Evolutionary conservation across 2,113 vertebrate species (phyloP).

Genomic region (Pelobates fuscus): DNA sequence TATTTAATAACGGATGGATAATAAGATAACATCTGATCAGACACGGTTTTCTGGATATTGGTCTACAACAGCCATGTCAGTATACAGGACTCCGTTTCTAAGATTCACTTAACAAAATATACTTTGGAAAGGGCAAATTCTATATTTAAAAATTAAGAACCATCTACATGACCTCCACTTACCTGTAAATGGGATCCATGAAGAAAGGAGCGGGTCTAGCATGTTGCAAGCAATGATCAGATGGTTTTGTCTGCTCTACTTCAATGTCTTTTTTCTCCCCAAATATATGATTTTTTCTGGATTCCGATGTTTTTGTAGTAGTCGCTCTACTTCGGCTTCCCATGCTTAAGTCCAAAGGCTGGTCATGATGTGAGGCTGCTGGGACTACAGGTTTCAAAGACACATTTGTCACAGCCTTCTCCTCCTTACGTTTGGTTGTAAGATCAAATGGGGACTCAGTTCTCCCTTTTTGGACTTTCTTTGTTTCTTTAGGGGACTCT

Average conservation of each 20-base stretch:
- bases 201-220: constrained; percentile 96
- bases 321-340: constrained; percentile 83
- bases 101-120: no score
- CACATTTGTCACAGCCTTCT: constrained; percentile 75
- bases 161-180: no score
- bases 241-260: constrained; percentile 74
- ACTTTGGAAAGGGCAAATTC: no score
- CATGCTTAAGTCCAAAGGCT: constrained; percentile 94
- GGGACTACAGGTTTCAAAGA: constrained; percentile 75
- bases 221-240: constrained; percentile 89
- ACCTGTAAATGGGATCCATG: constrained; percentile 99
- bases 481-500: constrained; percentile 82
- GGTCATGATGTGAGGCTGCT: constrained; percentile 80
- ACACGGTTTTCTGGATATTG: no score
- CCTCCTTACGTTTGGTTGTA: constrained; percentile 92
- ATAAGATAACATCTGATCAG: no score
- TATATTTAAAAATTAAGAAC: no score
- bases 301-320: constrained; percentile 71
- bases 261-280: constrained; percentile 80
- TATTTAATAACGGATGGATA: no score
- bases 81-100: no score
- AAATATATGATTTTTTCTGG: constrained; percentile 80
- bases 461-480: constrained; percentile 83
- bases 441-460: constrained; percentile 94
- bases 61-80: no score